Conservation (phyloP, 2,113 vertebrate genomes). For the Megaptera novaeangliae region DNA sequence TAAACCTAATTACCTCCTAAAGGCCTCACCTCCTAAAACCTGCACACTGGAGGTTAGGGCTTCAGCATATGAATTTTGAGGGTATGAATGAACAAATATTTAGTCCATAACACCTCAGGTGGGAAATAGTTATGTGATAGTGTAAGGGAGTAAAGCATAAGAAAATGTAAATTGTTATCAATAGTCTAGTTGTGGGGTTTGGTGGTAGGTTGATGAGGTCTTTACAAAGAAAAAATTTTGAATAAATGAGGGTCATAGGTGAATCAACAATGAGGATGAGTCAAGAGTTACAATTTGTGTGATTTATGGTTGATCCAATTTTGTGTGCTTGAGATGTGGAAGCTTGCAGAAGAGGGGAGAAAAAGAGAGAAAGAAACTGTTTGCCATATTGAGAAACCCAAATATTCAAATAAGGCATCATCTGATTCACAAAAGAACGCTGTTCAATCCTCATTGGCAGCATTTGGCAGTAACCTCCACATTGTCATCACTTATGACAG, state of each 20-base stretch:
- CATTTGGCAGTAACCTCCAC: background rate
- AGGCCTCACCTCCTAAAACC: background rate
- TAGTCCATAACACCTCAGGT: background rate
- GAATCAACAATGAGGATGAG: background rate
- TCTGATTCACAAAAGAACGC: background rate
- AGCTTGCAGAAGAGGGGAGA: no score
- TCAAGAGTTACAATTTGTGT: background rate
- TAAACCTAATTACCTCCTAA: background rate
- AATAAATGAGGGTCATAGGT: background rate
- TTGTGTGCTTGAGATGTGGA: background rate
- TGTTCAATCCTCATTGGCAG: background rate
- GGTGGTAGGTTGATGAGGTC: background rate
- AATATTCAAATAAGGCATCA: background rate
- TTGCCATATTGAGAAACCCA: background rate
- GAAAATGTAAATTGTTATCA: background rate
- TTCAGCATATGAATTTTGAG: background rate
- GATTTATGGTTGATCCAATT: background rate
- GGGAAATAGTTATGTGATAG: background rate
- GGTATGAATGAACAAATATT: background rate
- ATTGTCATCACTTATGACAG: no score
- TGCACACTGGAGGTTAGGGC: background rate
- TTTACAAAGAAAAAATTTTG: background rate
- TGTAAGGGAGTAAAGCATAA: background rate
- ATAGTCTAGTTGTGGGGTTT: background rate
- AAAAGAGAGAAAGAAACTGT: background rate